Conservation (phyloP, 2,797 vertebrate genomes). For the Alauda arvensis region DNA sequence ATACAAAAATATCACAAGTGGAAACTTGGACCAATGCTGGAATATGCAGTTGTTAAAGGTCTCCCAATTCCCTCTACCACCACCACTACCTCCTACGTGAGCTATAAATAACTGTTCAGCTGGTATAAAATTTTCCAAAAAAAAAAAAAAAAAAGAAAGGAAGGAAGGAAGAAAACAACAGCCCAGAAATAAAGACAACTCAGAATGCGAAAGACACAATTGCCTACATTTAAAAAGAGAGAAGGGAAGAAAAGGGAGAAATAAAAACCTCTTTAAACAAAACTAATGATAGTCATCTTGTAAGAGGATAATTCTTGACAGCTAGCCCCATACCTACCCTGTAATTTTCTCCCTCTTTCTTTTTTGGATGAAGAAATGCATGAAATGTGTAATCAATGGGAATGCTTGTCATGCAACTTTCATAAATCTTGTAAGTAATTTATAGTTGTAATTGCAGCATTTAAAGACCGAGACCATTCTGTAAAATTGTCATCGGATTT, state of each 20-base stretch:
- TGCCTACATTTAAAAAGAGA: constrained; percentile 47
- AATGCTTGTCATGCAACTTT: constrained; percentile 47
- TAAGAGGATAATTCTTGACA: constrained; percentile 61
- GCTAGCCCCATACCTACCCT: constrained; percentile 36
- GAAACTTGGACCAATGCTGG: not conserved
- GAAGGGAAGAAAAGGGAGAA: constrained; percentile 42
- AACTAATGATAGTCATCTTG: constrained; percentile 60
- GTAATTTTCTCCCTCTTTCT: constrained; percentile 38
- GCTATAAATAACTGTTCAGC: constrained; percentile 42
- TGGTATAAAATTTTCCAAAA: not conserved
- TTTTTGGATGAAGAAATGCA: constrained; percentile 58
- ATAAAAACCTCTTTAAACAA: constrained; percentile 54
- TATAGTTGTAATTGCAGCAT: constrained; percentile 42
- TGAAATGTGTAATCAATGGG: constrained; percentile 57
- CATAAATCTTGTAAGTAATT: constrained; percentile 47
- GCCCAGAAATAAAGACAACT: constrained; percentile 35
- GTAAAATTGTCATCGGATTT: constrained; percentile 10
- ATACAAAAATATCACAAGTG: not conserved
- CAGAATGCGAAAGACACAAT: constrained; percentile 28
- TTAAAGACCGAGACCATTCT: constrained; percentile 42
- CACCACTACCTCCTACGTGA: not conserved
- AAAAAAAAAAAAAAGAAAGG: not conserved
- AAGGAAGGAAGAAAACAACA: not conserved
- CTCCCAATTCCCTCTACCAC: not conserved
- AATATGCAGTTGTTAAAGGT: constrained; percentile 9